phyloP scores from a whole-genome alignment of 2,797 vertebrate genomes.

The Atherinosoma microstoma region DNA sequence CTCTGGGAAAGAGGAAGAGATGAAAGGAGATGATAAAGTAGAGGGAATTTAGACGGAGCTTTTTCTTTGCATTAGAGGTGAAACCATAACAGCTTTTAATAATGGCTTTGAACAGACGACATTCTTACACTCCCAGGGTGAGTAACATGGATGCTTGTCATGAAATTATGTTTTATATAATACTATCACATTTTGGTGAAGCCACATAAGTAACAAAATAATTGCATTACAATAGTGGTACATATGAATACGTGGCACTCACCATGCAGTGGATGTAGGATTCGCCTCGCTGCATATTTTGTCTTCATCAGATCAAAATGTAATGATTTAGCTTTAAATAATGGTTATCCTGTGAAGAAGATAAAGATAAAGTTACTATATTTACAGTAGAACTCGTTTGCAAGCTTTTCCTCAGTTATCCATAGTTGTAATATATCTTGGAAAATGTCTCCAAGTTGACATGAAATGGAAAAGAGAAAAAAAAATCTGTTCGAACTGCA shows the following conservation, averaged over 20 bases:
- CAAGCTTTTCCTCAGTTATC: slow-evolving; percentile 2
- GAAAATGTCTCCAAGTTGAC: neutral
- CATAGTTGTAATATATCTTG: neutral
- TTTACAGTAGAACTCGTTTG: neutral
- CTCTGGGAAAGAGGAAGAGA: slow-evolving; percentile 21
- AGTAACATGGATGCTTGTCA: slow-evolving; percentile 42
- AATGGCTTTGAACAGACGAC: slow-evolving; percentile 74
- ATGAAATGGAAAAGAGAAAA: neutral
- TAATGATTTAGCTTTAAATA: neutral
- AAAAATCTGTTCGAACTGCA: slow-evolving; percentile 7
- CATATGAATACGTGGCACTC: slow-evolving; percentile 29
- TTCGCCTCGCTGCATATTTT: slow-evolving; percentile 4
- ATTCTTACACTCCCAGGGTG: slow-evolving; percentile 78
- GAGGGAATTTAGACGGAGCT: slow-evolving; percentile 15
- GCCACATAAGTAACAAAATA: neutral
- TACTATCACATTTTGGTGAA: fast-evolving
- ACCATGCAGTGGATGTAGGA: slow-evolving; percentile 43
- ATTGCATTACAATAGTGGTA: neutral
- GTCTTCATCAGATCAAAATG: slow-evolving; percentile 7
- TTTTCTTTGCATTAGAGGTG: slow-evolving; percentile 14
- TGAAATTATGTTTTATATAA: neutral
- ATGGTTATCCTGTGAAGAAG: neutral
- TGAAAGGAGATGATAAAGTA: slow-evolving; percentile 10
- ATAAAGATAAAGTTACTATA: neutral
- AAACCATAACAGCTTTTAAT: slow-evolving; percentile 21